phyloP scores from a whole-genome alignment of 1,140 invertebrate genomes.

The Alviniconcha marisindica region DNA sequence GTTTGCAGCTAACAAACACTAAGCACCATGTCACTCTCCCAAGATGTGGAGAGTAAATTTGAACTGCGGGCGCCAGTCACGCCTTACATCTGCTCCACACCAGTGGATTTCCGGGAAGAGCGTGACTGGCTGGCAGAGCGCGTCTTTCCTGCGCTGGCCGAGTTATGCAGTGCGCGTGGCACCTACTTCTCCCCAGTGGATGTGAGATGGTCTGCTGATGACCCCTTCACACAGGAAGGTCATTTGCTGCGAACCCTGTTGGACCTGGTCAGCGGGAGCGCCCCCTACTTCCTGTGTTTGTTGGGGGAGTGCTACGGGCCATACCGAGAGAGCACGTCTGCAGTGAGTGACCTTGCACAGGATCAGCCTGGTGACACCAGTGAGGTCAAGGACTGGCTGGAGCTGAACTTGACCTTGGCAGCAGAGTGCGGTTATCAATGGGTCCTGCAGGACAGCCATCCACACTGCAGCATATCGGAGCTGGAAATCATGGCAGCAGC shows the following conservation, averaged over 20 bases:
- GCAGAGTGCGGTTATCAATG: constrained; percentile 68
- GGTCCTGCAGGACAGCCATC: constrained; percentile 65
- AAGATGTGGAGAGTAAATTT: constrained; percentile 46
- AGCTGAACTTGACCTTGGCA: constrained; percentile 67
- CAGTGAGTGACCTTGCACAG: neutral
- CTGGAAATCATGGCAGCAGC: constrained; percentile 73
- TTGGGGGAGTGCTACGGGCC: constrained; percentile 73
- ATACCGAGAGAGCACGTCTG: constrained; percentile 49
- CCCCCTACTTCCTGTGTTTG: constrained; percentile 72
- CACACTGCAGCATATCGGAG: constrained; percentile 71
- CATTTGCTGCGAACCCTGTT: constrained; percentile 64
- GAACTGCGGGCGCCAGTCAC: constrained; percentile 62
- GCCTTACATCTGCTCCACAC: constrained; percentile 72
- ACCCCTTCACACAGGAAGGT: constrained; percentile 58
- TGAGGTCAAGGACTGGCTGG: constrained; percentile 56
- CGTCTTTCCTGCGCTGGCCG: constrained; percentile 65
- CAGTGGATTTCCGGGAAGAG: constrained; percentile 68
- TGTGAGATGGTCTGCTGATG: constrained; percentile 61
- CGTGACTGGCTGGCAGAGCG: constrained; percentile 59
- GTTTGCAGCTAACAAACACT: too few relatives aligned
- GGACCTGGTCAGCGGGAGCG: constrained; percentile 63
- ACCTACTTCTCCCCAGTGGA: constrained; percentile 66
- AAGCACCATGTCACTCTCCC: neutral
- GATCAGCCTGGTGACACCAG: neutral
- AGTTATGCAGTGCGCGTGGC: constrained; percentile 60